phyloP scores from a whole-genome alignment of 1,140 invertebrate species.

The Pogonus chalceus region DNA sequence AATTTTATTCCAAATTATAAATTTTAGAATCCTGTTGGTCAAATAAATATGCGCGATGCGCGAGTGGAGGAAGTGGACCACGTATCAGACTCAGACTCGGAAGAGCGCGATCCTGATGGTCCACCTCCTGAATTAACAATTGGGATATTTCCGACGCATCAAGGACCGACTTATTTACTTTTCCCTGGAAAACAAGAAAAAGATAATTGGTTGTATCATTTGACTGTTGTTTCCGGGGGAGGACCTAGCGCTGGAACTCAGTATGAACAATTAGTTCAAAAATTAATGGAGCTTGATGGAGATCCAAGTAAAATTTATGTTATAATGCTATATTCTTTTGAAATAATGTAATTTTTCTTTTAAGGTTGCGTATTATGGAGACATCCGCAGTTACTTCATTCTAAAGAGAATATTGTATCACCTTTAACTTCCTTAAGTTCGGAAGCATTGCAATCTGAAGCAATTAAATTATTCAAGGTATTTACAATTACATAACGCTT shows the following conservation, averaged over 20 bases:
- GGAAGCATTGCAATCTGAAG: constrained; percentile 75
- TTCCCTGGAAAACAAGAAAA: constrained; percentile 81
- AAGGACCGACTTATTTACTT: constrained; percentile 84
- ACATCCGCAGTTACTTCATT: constrained; percentile 83
- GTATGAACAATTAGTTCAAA: constrained; percentile 88
- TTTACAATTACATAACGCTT: too few relatives aligned
- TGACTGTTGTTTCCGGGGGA: constrained; percentile 87
- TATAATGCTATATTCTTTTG: not conserved
- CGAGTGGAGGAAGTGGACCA: constrained; percentile 89
- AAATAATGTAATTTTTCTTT: constrained; percentile 26
- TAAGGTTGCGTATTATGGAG: constrained; percentile 84
- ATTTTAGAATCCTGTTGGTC: constrained; percentile 76
- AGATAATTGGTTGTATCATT: constrained; percentile 89
- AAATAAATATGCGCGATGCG: constrained; percentile 91
- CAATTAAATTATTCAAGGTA: constrained; percentile 92
- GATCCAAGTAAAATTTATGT: constrained; percentile 61
- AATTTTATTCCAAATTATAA: not conserved
- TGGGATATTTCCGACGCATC: constrained; percentile 84
- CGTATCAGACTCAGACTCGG: constrained; percentile 82
- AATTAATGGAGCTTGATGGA: constrained; percentile 89
- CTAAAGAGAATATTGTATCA: constrained; percentile 76
- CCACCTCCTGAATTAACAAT: constrained; percentile 66
- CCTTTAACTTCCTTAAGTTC: constrained; percentile 80
- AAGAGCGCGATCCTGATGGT: constrained; percentile 67
- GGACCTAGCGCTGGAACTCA: constrained; percentile 84